Percentiles rank a stretch among this genome's conserved stretches.
Evolutionary conservation across 2,797 vertebrate species (phyloP).

Genomic region (Microctenopoma stevenorrisi): DNA sequence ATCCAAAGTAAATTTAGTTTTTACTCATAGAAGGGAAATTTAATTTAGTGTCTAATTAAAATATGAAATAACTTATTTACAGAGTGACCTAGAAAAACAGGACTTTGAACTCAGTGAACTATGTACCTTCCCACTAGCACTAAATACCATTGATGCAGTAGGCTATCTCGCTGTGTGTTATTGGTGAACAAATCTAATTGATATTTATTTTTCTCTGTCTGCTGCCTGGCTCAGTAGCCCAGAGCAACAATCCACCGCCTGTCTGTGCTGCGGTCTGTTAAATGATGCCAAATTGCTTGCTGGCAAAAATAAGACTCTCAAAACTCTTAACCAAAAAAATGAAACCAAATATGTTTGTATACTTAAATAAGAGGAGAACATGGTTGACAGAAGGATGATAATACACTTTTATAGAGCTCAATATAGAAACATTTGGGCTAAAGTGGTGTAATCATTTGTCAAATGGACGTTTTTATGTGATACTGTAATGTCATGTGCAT

Average conservation of each 20-base stretch:
- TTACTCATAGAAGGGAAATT: slow-evolving; percentile 1
- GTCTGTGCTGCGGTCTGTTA: slow-evolving; percentile 53
- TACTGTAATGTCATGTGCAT: slow-evolving; percentile 14
- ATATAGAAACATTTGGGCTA: slow-evolving; percentile 38
- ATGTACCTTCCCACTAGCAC: slow-evolving; percentile 18
- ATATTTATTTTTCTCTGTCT: slow-evolving; percentile 51
- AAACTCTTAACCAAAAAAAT: slow-evolving; percentile 44
- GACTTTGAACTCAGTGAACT: slow-evolving; percentile 6
- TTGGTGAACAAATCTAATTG: slow-evolving; percentile 52
- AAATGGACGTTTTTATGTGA: slow-evolving; percentile 33
- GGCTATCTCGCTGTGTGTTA: slow-evolving; percentile 25
- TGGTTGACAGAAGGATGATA: slow-evolving; percentile 41
- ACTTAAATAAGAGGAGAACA: slow-evolving; percentile 46
- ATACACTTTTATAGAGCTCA: slow-evolving; percentile 36
- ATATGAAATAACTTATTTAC: slow-evolving; percentile 21
- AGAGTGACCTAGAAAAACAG: slow-evolving; percentile 32
- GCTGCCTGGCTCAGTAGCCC: slow-evolving; percentile 51
- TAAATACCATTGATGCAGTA: slow-evolving; percentile 10
- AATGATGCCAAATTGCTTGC: slow-evolving; percentile 52
- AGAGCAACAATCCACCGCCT: slow-evolving; percentile 46
- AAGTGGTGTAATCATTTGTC: slow-evolving; percentile 47
- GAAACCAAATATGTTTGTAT: slow-evolving; percentile 44
- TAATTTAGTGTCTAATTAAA: slow-evolving; percentile 5
- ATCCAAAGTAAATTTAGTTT: neutral
- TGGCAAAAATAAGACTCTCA: slow-evolving; percentile 54